phyloP scores from a whole-genome alignment of 2,888 invertebrate genomes.

The Agrenia bidenticulata region DNA sequence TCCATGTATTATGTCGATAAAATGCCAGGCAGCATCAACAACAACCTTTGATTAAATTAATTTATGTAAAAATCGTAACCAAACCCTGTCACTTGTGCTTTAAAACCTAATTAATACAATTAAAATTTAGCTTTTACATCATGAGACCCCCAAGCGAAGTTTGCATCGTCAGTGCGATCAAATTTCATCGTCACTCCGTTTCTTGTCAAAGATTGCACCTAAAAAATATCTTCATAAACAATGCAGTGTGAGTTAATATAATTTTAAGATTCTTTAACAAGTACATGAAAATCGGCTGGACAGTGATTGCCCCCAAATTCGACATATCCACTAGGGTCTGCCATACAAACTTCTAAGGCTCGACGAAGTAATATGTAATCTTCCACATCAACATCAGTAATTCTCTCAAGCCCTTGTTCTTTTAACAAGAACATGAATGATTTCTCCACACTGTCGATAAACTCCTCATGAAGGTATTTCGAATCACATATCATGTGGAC shows the following conservation, averaged over 20 bases:
- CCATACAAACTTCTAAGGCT: slow-evolving; percentile 28
- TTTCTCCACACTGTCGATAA: slow-evolving; percentile 32
- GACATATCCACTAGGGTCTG: slow-evolving; percentile 15
- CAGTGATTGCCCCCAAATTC: slow-evolving; percentile 25
- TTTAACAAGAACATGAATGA: slow-evolving; percentile 42
- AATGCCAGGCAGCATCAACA: slow-evolving; percentile 37
- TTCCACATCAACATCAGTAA: slow-evolving; percentile 28
- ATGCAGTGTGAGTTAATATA: too few species aligned
- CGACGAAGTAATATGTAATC: slow-evolving; percentile 19
- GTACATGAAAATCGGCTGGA: slow-evolving; percentile 6
- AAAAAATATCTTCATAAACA: neutral
- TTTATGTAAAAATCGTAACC: too few species aligned
- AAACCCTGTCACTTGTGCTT: too few species aligned
- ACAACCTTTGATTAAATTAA: too few species aligned
- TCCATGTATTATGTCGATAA: slow-evolving; percentile 25
- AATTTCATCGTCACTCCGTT: neutral
- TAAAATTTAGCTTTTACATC: too few species aligned
- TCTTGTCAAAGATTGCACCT: neutral
- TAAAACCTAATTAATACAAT: too few species aligned
- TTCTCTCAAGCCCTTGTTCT: slow-evolving; percentile 39
- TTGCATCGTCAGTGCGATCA: slow-evolving; percentile 11
- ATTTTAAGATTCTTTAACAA: neutral
- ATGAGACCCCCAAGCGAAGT: slow-evolving; percentile 39
- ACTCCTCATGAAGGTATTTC: slow-evolving; percentile 27
- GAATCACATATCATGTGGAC: slow-evolving; percentile 43